Evolutionary conservation across 2,797 vertebrate species (phyloP).

Genomic region (Enteromius trimaculatus): DNA sequence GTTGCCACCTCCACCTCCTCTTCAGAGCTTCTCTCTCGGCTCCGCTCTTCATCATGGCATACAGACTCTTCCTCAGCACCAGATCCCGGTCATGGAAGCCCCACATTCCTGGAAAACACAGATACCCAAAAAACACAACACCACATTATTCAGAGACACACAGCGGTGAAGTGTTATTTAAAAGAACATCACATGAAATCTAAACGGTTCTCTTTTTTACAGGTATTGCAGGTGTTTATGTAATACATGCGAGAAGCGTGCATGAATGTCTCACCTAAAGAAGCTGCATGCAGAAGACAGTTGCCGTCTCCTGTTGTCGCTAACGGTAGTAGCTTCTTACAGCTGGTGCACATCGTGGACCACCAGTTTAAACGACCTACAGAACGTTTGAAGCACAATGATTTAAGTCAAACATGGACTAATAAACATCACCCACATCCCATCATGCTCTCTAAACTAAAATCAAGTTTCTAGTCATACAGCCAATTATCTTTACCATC

Average conservation of each 20-base stretch:
- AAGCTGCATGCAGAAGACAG: conserved; percentile 97
- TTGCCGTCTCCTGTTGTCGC: conserved; percentile 98
- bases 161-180: not conserved
- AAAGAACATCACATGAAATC: not conserved
- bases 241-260: not conserved
- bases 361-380: conserved; percentile 98
- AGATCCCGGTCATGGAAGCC: conserved; percentile 98
- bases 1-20: conserved; percentile 97
- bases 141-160: not conserved
- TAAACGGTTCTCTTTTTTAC: not conserved
- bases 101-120: conserved; percentile 89
- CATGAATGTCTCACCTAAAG: conserved; percentile 84
- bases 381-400: not conserved
- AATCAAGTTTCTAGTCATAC: not conserved
- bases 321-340: conserved; percentile 95
- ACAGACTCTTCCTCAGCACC: conserved; percentile 94
- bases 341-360: conserved; percentile 96
- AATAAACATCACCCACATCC: not conserved
- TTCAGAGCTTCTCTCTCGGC: conserved; percentile 94
- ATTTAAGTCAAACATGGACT: not conserved
- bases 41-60: conserved; percentile 96
- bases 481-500: not conserved
- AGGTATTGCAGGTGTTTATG: not conserved
- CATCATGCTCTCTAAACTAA: not conserved
- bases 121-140: conserved; percentile 6